Base-by-base conservation (phyloP, 2,888 invertebrate species). In the Idaea biselata region DNA sequence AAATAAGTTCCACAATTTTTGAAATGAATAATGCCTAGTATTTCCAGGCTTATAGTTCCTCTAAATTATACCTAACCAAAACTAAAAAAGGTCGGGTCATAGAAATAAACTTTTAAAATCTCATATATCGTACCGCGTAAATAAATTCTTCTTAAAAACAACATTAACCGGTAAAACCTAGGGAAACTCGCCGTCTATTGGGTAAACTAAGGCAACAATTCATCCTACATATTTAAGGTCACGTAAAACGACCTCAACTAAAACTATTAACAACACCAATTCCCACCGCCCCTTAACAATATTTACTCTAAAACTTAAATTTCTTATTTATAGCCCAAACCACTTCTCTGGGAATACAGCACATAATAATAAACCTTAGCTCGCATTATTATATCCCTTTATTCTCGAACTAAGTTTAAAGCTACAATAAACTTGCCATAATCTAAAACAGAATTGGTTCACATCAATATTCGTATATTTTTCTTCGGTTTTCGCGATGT, bases 201-300 rank as follows among this genome's bases (percentile, higher is more conserved):
- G 14, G 44, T 44, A 44, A 44, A 44, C 44, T 5, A 44, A 7
- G 0, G 44, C 44, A 44, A 44, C 44, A 44, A 44, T 44, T 14
- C 11, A 44, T 44, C 44, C 44, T 14, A 8, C 44, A 44, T 44
- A 44, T 44, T 44, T 44, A 44, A 44, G 44, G 44, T 44, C 44
- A 44, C 44, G 44, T 1, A 44, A 14, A 7, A 11, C 44, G 44
- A 44, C 44, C 44, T 11, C 11, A 44, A 44, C 66, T 66, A 59
- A 66, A 72, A 68, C 69, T 73, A 74, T 75, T 74, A 73, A 73
- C 69, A 69, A 68, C 68, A 63, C 65, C 69, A 73, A 75, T 73
- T 70, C 68, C 62, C 58, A 56, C 64, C 65, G 57, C 60, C 68
- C 69, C 68, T 63, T 59, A 64, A 66, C 72, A 72, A 76, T 76